phyloP scores from a whole-genome alignment of 1,140 invertebrate species.

The Epicauta chinensis region DNA sequence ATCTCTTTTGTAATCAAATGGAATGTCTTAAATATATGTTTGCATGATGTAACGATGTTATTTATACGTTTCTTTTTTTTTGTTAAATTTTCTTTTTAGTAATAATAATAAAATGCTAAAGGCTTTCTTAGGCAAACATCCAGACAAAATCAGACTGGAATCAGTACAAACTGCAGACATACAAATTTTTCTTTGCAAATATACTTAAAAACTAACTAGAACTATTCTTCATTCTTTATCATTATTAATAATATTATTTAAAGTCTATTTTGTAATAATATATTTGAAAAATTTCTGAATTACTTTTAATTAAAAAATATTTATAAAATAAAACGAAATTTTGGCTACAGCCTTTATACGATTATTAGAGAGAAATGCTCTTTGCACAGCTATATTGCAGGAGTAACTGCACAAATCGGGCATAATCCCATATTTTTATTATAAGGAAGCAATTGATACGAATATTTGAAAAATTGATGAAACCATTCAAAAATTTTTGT shows the following conservation, averaged over 20 bases:
- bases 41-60: conserved; percentile 34
- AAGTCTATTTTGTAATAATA: conserved; percentile 9
- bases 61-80: conserved; percentile 3
- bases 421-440: too few species aligned
- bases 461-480: neutral
- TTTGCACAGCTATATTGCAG: conserved; percentile 24
- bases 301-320: conserved; percentile 14
- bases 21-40: conserved; percentile 37
- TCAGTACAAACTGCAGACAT: conserved; percentile 35
- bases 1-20: conserved; percentile 32
- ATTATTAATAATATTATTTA: conserved; percentile 30
- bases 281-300: too few species aligned
- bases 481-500: too few species aligned
- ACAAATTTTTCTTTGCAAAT: conserved; percentile 33
- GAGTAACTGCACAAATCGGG: too few species aligned
- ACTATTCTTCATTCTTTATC: conserved; percentile 34
- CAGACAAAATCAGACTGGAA: conserved; percentile 34
- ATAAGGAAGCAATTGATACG: conserved; percentile 27
- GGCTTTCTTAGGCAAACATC: conserved; percentile 42
- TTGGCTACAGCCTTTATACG: conserved; percentile 37
- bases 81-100: neutral
- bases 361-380: conserved; percentile 25
- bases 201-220: conserved; percentile 36
- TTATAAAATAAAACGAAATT: conserved; percentile 35
- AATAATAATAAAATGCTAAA: conserved; percentile 34